Percentiles rank a stretch among this genome's conserved stretches.
These are phyloP conservation scores for Cantharis rustica DNA, from an alignment of 2,888 invertebrate species.

Conservation along the genomic window DNA sequence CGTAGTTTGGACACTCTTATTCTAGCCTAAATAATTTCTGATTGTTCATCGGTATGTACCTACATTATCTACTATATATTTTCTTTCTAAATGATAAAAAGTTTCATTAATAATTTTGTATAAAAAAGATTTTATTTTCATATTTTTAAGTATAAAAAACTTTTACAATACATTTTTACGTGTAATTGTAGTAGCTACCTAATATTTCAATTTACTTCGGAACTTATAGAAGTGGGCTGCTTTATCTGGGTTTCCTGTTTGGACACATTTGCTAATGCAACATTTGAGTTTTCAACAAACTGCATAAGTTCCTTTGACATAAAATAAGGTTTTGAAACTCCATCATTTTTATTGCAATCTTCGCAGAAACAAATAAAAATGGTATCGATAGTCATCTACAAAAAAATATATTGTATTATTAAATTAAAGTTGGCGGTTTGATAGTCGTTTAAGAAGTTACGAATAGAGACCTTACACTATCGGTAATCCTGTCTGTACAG, in stretches of 20 bases:
- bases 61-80: no score
- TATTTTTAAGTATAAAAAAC: neutral
- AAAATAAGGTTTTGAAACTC: constrained; percentile 64
- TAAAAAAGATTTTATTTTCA: neutral
- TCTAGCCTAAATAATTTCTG: no score
- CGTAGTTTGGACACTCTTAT: no score
- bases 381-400: constrained; percentile 71
- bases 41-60: no score
- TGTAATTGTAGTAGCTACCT: neutral
- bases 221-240: neutral
- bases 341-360: constrained; percentile 69
- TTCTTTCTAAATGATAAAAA: no score
- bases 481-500: no score
- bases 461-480: no score
- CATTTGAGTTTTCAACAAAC: constrained; percentile 65
- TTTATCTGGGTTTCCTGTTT: neutral
- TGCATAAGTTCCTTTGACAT: constrained; percentile 71
- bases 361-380: constrained; percentile 73
- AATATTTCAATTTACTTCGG: neutral
- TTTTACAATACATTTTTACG: neutral
- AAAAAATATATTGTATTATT: constrained; percentile 27
- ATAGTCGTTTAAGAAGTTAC: no score
- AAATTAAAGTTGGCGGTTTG: no score
- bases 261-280: neutral
- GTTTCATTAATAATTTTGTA: no score